A percentile compares a stretch with the other conserved stretches of the same genome.
phyloP scores from a whole-genome alignment of 2,888 invertebrate species.

The Entomobrya proxima region DNA sequence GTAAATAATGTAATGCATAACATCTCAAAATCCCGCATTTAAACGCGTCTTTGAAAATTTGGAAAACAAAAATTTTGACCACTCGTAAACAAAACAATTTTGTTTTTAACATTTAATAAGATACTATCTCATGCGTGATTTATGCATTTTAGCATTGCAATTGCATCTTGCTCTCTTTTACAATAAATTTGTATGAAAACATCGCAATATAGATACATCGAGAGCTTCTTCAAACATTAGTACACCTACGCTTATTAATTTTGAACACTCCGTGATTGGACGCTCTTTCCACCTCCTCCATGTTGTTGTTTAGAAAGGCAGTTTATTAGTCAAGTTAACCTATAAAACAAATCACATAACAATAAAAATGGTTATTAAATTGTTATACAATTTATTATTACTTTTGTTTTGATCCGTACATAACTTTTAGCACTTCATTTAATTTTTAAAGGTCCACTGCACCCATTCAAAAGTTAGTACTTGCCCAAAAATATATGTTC shows the following conservation, averaged over 20 bases:
- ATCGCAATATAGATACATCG: too few species aligned
- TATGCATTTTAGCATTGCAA: conserved; percentile 20
- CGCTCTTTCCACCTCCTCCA: background rate
- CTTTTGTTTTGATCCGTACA: conserved; percentile 6
- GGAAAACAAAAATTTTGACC: too few species aligned
- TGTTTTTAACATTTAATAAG: conserved; percentile 8
- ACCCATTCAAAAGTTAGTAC: background rate
- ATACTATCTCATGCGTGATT: conserved; percentile 44
- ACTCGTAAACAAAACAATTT: background rate
- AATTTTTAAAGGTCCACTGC: background rate
- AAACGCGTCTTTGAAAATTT: too few species aligned
- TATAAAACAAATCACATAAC: background rate
- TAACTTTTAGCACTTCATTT: conserved; percentile 39
- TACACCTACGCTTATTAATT: background rate
- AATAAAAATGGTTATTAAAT: background rate
- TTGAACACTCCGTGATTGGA: background rate
- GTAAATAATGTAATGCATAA: too few species aligned
- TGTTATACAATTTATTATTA: conserved; percentile 34
- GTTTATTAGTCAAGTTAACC: too few species aligned
- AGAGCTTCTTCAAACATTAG: background rate
- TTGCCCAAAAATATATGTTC: background rate
- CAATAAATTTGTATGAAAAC: too few species aligned
- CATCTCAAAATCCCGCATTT: too few species aligned
- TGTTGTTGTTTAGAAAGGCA: too few species aligned
- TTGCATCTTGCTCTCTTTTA: conserved; percentile 25